phyloP scores from a whole-genome alignment of 1,140 invertebrate genomes.

The Araneus ventricosus region DNA sequence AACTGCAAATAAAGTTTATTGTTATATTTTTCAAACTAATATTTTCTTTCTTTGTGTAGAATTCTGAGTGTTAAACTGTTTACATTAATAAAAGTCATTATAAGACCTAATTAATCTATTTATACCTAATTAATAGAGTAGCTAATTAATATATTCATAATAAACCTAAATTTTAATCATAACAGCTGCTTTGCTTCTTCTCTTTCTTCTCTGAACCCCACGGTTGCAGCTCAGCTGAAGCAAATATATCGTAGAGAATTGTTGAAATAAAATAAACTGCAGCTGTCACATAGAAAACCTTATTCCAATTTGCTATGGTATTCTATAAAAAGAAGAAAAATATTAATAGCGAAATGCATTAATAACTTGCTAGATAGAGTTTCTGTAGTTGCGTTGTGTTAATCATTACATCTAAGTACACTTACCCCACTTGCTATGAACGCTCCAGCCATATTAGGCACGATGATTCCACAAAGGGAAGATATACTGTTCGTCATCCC shows the following conservation, averaged over 20 bases:
- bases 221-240: constrained; percentile 49
- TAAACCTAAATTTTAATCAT: too few relatives aligned
- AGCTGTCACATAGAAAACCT: constrained; percentile 78
- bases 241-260: constrained; percentile 80
- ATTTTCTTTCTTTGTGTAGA: too few relatives aligned
- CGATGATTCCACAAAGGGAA: constrained; percentile 78
- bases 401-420: background rate
- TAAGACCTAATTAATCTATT: too few relatives aligned
- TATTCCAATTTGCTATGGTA: constrained; percentile 78
- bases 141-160: too few relatives aligned
- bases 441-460: constrained; percentile 76
- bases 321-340: constrained; percentile 71
- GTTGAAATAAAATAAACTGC: constrained; percentile 83
- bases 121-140: too few relatives aligned
- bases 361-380: background rate
- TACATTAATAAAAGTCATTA: too few relatives aligned
- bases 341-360: background rate
- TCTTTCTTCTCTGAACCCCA: background rate
- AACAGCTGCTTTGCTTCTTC: background rate
- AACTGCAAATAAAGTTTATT: too few relatives aligned
- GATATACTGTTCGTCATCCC: constrained; percentile 79
- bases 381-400: too few relatives aligned
- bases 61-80: too few relatives aligned
- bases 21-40: too few relatives aligned
- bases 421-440: constrained; percentile 78